phyloP scores from a whole-genome alignment of 2,113 vertebrate genomes.

The Craseonycteris thonglongyai region DNA sequence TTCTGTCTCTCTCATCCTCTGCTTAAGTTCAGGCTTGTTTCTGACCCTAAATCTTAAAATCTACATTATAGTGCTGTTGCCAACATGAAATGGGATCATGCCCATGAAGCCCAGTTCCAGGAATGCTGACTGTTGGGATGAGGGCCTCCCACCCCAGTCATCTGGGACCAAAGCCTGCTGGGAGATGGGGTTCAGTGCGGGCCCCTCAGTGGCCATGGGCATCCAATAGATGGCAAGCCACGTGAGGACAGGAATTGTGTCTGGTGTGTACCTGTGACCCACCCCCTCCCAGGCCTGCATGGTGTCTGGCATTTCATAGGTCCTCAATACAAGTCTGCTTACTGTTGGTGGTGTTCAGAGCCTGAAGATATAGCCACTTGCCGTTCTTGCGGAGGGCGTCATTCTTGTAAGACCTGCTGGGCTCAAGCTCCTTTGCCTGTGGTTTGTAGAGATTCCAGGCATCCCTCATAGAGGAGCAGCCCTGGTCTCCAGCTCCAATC shows the following conservation, averaged over 20 bases:
- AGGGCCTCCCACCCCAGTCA: background rate
- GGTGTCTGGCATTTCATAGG: too few species aligned
- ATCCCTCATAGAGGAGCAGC: background rate
- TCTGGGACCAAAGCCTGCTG: background rate
- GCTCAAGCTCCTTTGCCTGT: background rate
- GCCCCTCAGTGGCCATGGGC: background rate
- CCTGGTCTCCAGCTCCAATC: background rate
- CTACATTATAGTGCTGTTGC: background rate
- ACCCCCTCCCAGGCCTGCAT: rapidly evolving
- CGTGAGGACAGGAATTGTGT: background rate
- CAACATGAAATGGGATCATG: background rate
- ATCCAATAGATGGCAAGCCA: background rate
- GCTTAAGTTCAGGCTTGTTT: background rate
- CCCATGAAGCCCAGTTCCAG: background rate
- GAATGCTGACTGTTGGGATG: background rate
- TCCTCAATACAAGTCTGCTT: background rate
- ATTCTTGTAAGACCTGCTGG: background rate
- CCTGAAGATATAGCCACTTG: background rate
- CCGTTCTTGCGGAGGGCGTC: background rate
- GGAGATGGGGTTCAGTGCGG: background rate
- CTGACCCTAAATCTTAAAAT: background rate
- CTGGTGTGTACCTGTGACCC: background rate
- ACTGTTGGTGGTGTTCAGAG: background rate
- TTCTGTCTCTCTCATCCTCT: background rate
- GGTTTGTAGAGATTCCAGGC: background rate